Conservation (phyloP, 2,888 invertebrate species). For the Salticus scenicus region DNA sequence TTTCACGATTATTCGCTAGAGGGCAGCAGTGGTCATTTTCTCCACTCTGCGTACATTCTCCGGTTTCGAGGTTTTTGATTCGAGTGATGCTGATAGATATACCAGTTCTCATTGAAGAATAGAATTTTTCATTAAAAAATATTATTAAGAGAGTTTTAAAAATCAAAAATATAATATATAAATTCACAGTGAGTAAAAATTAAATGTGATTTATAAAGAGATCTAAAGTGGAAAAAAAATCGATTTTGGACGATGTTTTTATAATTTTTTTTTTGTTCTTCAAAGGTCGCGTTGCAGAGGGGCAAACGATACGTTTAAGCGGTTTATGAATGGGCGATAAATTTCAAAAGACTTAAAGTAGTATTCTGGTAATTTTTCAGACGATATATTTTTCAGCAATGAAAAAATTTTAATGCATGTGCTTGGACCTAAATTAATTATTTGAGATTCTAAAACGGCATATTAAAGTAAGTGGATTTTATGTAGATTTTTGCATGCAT, state of each 20-base stretch:
- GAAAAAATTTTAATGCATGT: too few species aligned
- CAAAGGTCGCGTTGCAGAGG: constrained; percentile 47
- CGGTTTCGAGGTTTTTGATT: constrained; percentile 63
- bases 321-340: constrained; percentile 36
- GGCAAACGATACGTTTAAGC: constrained; percentile 28
- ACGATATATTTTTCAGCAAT: too few species aligned
- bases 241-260: constrained; percentile 31
- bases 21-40: constrained; percentile 59
- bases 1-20: constrained; percentile 44
- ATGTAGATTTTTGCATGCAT: too few species aligned
- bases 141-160: constrained; percentile 36
- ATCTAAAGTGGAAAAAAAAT: constrained; percentile 8
- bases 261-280: constrained; percentile 19
- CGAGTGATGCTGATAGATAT: constrained; percentile 44
- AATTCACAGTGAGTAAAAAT: background rate
- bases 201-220: too few species aligned
- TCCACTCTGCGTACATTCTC: constrained; percentile 54
- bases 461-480: too few species aligned
- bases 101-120: constrained; percentile 40
- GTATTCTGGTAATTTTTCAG: background rate
- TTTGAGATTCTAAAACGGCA: too few species aligned
- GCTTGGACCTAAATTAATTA: too few species aligned
- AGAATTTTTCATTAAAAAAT: constrained; percentile 55
- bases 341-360: background rate
- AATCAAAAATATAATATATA: constrained; percentile 22